A percentile compares a stretch with the other conserved stretches of the same genome.
Conservation (phyloP, 2,113 vertebrate species). For the Enhydra lutris region DNA sequence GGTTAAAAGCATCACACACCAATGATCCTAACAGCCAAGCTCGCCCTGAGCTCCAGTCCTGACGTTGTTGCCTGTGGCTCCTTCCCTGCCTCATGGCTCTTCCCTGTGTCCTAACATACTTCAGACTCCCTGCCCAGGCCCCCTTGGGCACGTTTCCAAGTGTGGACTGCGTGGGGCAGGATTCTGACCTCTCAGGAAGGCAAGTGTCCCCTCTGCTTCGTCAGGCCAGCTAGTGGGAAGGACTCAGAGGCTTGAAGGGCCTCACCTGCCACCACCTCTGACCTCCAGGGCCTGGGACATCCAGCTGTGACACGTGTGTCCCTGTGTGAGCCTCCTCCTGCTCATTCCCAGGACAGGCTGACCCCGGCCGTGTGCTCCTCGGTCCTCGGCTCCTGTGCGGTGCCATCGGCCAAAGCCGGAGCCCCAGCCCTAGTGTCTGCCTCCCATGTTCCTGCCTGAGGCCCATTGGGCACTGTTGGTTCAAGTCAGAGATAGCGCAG, state of each 20-base stretch:
- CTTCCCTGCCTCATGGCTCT: background rate
- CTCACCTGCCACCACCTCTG: accelerated
- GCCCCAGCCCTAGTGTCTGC: accelerated
- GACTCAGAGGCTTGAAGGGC: background rate
- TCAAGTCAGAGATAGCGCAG: accelerated
- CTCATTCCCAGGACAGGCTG: accelerated
- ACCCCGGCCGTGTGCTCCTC: accelerated
- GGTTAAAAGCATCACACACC: accelerated
- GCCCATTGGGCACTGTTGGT: accelerated
- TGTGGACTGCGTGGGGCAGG: accelerated
- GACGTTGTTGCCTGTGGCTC: accelerated
- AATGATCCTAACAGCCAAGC: accelerated
- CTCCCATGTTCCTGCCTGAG: accelerated
- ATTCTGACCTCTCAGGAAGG: background rate
- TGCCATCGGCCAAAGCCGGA: background rate
- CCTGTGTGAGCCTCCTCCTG: accelerated
- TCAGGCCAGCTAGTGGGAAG: background rate
- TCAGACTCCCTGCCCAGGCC: accelerated
- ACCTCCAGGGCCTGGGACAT: background rate
- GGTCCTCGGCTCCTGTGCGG: background rate
- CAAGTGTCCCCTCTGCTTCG: background rate
- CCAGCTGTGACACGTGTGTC: accelerated
- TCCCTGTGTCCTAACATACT: background rate
- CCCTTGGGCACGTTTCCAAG: background rate
- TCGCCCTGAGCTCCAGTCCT: accelerated